Evolutionary conservation across 1,140 invertebrate genomes (phyloP).

Genomic region (Neodiprion lecontei): DNA sequence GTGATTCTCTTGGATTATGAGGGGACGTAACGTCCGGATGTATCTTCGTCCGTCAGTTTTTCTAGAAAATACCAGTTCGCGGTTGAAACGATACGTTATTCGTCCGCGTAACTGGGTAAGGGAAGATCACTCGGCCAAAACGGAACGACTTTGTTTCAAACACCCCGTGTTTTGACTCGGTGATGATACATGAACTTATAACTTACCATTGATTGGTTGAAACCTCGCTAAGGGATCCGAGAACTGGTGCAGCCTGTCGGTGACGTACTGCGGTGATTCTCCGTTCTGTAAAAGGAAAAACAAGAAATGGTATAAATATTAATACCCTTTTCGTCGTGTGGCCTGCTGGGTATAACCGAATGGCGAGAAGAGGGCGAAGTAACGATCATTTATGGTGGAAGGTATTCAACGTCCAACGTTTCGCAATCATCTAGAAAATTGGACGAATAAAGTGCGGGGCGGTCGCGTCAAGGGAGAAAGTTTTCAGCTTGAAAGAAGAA

Average conservation of each 20-base stretch:
- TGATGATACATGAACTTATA: background rate
- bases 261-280: conserved; percentile 59
- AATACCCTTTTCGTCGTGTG: background rate
- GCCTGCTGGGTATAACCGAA: conserved; percentile 17
- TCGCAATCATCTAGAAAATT: conserved; percentile 8
- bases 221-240: conserved; percentile 64
- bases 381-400: background rate
- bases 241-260: conserved; percentile 62
- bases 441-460: background rate
- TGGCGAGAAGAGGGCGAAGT: background rate
- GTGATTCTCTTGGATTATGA: too few relatives aligned
- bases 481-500: background rate
- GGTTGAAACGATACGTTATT: too few relatives aligned
- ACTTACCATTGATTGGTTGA: conserved; percentile 63
- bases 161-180: background rate
- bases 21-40: too few relatives aligned
- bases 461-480: background rate
- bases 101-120: too few relatives aligned
- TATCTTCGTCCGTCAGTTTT: too few relatives aligned
- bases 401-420: background rate
- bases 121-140: too few relatives aligned
- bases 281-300: conserved; percentile 55
- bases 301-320: conserved; percentile 13
- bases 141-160: background rate
- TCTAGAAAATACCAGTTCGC: too few relatives aligned